Evolutionary conservation across 2,797 vertebrate genomes (phyloP), one percentile per base, ranked within the genome.

Genomic region (Helostoma temminkii): DNA sequence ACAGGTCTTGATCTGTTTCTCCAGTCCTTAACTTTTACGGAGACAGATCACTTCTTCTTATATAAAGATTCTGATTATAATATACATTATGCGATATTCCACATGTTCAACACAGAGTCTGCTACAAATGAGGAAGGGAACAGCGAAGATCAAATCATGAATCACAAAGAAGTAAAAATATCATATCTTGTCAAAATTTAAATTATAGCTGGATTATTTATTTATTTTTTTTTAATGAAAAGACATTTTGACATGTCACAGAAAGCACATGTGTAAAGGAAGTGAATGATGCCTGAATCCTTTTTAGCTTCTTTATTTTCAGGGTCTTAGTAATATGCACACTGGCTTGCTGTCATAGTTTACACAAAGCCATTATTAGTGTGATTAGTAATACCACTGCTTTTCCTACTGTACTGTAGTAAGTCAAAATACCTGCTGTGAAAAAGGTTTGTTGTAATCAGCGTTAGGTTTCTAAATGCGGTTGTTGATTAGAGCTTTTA

Each of bases 201-300:
- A 37, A 34, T 26, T 54, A 24, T 42, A 54, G 48, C 41, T 37
- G 19, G 32, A 41, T 25, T 28, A 34, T n/a, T n/a, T n/a, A n/a
- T n/a, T n/a, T n/a, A 15, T 5, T n/a, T 12, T 28, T 28, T 49
- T 50, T 8, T 6, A 9, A 41, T 41, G 7, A n/a, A 19, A 22
- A 14, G 32, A 41, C 64, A 48, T 15, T 54, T 30, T 54, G 49
- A 48, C 52, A 56, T 37, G 57, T 39, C 15, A 4, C n/a, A 14
- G 30, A 30, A 57, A 34, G 8, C n/a, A 45, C 30, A 28, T 22
- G 22, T 53, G 7, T 39, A 8, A 39, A 54, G 26, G 3, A 53
- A 46, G 48, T 45, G 2, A 25, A 18, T 56, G 48, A 61, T 30
- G 12, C 50, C 59, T 49, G 34, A 36, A 36, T 59, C n/a, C 8